A percentile compares a stretch with the other conserved stretches of the same genome.
Conservation (phyloP, 2,113 vertebrate species). For the Siniperca knerii region DNA sequence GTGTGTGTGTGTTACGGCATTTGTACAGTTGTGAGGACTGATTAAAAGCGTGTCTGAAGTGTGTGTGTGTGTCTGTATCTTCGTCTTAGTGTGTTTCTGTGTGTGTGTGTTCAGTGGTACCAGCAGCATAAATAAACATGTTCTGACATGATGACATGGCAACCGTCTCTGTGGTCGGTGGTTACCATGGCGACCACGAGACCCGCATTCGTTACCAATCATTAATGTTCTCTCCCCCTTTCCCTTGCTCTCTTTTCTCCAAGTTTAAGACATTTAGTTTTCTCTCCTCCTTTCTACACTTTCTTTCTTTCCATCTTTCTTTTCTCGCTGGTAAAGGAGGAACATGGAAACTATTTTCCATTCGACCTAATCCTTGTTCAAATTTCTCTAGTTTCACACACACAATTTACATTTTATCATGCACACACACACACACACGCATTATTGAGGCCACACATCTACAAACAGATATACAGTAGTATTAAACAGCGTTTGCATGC, state of each 20-base stretch:
- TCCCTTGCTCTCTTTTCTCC: background rate
- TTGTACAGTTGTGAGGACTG: background rate
- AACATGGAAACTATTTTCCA: constrained; percentile 33
- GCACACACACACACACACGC: background rate
- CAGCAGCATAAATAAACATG: constrained; percentile 61
- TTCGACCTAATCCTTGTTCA: constrained; percentile 13
- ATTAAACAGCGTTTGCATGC: background rate
- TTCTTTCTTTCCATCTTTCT: background rate
- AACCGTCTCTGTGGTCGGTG: constrained; percentile 54
- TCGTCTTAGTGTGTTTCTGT: background rate
- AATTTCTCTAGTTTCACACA: constrained; percentile 6
- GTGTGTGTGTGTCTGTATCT: constrained; percentile 11
- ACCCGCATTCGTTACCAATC: constrained; percentile 41
- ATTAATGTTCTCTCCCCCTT: constrained; percentile 26
- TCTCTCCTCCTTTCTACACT: background rate
- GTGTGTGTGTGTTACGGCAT: constrained; percentile 3
- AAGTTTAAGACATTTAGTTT: background rate
- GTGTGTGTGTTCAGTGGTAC: constrained; percentile 33
- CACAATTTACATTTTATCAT: background rate
- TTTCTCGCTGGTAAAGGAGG: background rate
- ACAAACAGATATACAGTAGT: background rate
- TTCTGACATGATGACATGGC: constrained; percentile 61
- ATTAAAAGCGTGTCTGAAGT: background rate
- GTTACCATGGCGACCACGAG: constrained; percentile 45
- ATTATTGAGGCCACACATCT: background rate